A percentile compares a stretch with the other conserved stretches of the same genome.
phyloP scores from a whole-genome alignment of 2,888 invertebrate species.

The Dioctria linearis region DNA sequence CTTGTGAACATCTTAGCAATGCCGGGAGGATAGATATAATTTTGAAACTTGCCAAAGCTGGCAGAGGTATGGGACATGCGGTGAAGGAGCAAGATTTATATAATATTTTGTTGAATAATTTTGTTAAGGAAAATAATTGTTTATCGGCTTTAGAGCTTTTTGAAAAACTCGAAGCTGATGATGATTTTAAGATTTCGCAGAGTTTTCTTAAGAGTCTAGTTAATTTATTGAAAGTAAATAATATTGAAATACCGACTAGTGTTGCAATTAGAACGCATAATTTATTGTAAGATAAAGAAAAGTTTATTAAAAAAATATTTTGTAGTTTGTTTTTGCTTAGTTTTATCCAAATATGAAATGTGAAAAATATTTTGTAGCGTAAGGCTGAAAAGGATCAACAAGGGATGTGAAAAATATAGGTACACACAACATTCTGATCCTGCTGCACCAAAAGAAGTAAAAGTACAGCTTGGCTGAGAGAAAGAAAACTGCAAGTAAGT shows the following conservation, averaged over 20 bases:
- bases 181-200: conserved; percentile 66
- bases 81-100: conserved; percentile 68
- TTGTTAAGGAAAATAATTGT: conserved; percentile 65
- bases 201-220: conserved; percentile 66
- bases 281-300: conserved; percentile 12
- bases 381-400: not conserved
- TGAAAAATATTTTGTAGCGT: not conserved
- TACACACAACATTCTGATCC: too few relatives aligned
- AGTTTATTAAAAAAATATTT: conserved; percentile 22
- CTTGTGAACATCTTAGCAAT: conserved; percentile 72
- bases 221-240: conserved; percentile 67
- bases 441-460: too few relatives aligned
- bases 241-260: conserved; percentile 67
- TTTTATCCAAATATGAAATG: not conserved
- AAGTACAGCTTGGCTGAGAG: too few relatives aligned
- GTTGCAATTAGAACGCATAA: conserved; percentile 66
- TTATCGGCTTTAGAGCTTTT: conserved; percentile 66
- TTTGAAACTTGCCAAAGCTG: conserved; percentile 66
- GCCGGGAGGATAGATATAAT: conserved; percentile 66
- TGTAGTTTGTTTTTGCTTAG: not conserved
- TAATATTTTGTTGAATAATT: conserved; percentile 66
- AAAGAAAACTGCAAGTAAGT: too few relatives aligned
- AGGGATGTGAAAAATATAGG: too few relatives aligned
- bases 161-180: conserved; percentile 66
- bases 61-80: conserved; percentile 65